Evolutionary conservation across 2,797 vertebrate genomes (phyloP).

Genomic region (Enoplosus armatus): DNA sequence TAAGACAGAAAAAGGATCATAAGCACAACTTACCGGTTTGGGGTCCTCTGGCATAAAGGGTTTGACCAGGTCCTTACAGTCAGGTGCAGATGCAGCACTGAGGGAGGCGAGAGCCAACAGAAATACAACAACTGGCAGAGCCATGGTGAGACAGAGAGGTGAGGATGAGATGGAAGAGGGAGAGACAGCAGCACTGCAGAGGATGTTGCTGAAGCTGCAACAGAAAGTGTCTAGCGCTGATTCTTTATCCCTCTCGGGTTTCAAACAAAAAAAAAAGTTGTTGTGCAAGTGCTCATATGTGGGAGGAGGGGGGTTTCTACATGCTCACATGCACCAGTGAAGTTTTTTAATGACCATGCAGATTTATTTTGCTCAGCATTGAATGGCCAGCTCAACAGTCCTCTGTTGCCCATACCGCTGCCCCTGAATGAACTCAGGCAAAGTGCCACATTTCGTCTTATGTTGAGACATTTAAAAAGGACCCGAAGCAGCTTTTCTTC

Average conservation of each 20-base stretch:
- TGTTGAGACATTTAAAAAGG: conserved; percentile 27
- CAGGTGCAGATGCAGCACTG: conserved; percentile 64
- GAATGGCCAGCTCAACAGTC: conserved; percentile 49
- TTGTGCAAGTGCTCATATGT: conserved; percentile 43
- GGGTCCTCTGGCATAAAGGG: conserved; percentile 75
- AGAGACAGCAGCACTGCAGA: conserved; percentile 40
- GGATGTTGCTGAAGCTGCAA: conserved; percentile 33
- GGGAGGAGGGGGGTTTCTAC: conserved; percentile 17
- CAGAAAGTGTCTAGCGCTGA: conserved; percentile 59
- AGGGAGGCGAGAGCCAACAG: conserved; percentile 66
- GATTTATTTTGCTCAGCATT: conserved; percentile 48
- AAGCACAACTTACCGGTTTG: conserved; percentile 59
- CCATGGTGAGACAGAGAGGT: conserved; percentile 61
- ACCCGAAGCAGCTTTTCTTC: conserved; percentile 47
- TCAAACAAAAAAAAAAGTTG: conserved; percentile 32
- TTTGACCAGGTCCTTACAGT: conserved; percentile 76
- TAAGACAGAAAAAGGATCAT: background rate
- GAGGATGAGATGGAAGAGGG: conserved; percentile 10
- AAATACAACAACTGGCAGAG: conserved; percentile 39
- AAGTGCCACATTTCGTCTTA: conserved; percentile 47
- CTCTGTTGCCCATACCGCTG: conserved; percentile 37
- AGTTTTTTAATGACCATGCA: conserved; percentile 42
- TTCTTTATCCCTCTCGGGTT: conserved; percentile 45
- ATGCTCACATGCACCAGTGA: conserved; percentile 36
- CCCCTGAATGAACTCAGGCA: conserved; percentile 56